These are phyloP conservation scores for Knipowitschia caucasica DNA, from an alignment of 2,797 vertebrate species.

Conservation along the genomic window DNA sequence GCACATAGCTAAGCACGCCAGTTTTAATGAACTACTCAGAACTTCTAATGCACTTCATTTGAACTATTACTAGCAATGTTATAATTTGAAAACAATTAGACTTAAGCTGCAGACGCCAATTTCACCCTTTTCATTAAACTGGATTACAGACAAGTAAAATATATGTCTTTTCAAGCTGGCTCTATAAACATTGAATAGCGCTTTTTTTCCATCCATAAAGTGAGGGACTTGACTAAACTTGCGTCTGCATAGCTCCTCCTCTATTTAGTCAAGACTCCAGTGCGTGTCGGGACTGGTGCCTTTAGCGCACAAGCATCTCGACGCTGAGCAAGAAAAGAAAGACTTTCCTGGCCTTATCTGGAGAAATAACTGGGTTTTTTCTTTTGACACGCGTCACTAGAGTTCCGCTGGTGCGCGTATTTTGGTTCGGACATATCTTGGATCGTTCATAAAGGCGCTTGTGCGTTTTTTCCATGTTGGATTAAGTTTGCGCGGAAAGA, in stretches of 20 bases:
- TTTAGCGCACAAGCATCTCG: slow-evolving; percentile 58
- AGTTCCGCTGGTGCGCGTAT: background rate
- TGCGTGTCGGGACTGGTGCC: slow-evolving; percentile 60
- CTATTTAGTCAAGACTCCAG: slow-evolving; percentile 54
- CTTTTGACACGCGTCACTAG: slow-evolving; percentile 1
- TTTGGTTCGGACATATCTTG: background rate
- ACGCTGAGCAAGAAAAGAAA: slow-evolving; percentile 10
- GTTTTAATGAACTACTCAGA: too few relatives aligned
- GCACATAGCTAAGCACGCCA: too few relatives aligned
- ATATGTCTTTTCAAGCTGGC: slow-evolving; percentile 2
- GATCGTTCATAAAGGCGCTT: background rate
- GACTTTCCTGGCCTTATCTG: slow-evolving; percentile 24
- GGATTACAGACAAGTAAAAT: background rate
- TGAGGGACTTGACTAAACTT: slow-evolving; percentile 42
- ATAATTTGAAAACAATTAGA: background rate
- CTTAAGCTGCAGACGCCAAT: background rate
- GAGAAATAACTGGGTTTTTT: slow-evolving; percentile 11
- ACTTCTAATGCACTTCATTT: too few relatives aligned
- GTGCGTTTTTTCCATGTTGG: slow-evolving; percentile 23
- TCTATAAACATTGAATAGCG: background rate
- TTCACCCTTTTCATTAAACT: background rate
- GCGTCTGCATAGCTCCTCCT: slow-evolving; percentile 70
- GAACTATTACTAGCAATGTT: background rate
- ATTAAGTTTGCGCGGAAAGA: slow-evolving; percentile 52
- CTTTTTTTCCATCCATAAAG: slow-evolving; percentile 29